These are phyloP conservation scores for Miltochrista miniata DNA, from an alignment of 2,888 invertebrate genomes.

Conservation along the genomic window DNA sequence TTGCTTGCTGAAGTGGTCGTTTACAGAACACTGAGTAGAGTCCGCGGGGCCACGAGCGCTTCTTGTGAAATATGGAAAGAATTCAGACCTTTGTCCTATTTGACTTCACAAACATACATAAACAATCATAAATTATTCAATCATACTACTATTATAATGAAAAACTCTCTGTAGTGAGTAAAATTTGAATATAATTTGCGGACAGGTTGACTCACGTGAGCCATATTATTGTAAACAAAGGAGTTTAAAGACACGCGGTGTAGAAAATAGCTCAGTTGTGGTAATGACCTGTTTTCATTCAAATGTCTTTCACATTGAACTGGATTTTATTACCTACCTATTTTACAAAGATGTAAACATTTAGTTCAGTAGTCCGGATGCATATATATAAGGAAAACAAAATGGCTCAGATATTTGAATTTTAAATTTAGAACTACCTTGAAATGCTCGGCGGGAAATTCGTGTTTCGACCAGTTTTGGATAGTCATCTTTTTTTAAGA, in stretches of 20 bases:
- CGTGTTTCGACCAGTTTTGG: too few relatives aligned
- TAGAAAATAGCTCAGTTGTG: constrained; percentile 1
- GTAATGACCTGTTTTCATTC: constrained; percentile 2
- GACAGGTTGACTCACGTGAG: background rate
- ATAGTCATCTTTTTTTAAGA: too few relatives aligned
- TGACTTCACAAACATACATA: too few relatives aligned
- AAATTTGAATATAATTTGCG: background rate
- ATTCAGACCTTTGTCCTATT: too few relatives aligned
- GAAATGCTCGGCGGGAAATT: background rate
- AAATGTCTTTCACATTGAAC: background rate
- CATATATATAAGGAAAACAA: background rate
- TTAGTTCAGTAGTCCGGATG: background rate
- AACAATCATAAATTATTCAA: too few relatives aligned
- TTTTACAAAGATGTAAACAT: background rate
- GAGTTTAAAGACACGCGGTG: background rate
- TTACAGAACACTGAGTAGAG: too few relatives aligned
- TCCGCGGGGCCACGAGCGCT: too few relatives aligned
- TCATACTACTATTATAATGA: too few relatives aligned
- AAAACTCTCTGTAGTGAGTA: too few relatives aligned
- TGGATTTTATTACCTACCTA: background rate
- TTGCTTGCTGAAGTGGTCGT: too few relatives aligned
- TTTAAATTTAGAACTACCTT: background rate
- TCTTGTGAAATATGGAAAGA: too few relatives aligned
- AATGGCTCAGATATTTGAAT: background rate
- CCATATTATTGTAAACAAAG: constrained; percentile 1